Evolutionary conservation across 92 coral and sea anemone genomes (phyloP), one percentile per base, ranked within the genome.

Genomic region (Epizoanthus fatuus): DNA sequence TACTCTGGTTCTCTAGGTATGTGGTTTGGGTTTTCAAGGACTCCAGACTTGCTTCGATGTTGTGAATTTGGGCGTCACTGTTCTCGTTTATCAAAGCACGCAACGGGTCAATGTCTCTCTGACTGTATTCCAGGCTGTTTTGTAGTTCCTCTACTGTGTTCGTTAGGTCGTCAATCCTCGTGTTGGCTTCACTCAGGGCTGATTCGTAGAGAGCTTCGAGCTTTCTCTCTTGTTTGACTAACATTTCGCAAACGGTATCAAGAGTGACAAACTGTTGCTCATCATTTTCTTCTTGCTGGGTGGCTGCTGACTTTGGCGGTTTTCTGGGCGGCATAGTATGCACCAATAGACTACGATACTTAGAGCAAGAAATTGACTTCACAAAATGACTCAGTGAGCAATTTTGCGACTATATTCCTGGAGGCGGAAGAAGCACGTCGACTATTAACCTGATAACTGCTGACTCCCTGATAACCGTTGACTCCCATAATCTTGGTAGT

Each of bases 201-300:
- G 19, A 57, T 57, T 57, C 63, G 63, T 16, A 15, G 20, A 57
- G 29, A 22, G 63, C 63, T 57, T 16, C 11, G 63, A 57, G 25
- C 19, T 57, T 57, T 57, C 63, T 15, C 63, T 16, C 63, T 57
- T 57, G 63, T 57, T 16, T 29, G 19, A 3, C 5, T 16, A 57
- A 57, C 25, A 57, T 57, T 57, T 57, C 63, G 25, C 63, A 5
- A 57, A 57, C 17, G 2, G 63, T 16, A 0, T 57, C 63, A 16
- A 57, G 63, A 3, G 63, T 57, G 63, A 57, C 63, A 57, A 57
- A 57, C 63, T 57, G 63, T 57, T 57, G 63, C 63, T 57, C 63
- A 17, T 57, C 63, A 2, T 17, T 57, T 13, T 13, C 63, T 14
- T 57, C 63, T 16, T 57, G 20, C 20, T 57, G 63, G 17, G 22